Evolutionary conservation across 2,113 vertebrate genomes (phyloP).

Genomic region (Xiphorhynchus elegans): DNA sequence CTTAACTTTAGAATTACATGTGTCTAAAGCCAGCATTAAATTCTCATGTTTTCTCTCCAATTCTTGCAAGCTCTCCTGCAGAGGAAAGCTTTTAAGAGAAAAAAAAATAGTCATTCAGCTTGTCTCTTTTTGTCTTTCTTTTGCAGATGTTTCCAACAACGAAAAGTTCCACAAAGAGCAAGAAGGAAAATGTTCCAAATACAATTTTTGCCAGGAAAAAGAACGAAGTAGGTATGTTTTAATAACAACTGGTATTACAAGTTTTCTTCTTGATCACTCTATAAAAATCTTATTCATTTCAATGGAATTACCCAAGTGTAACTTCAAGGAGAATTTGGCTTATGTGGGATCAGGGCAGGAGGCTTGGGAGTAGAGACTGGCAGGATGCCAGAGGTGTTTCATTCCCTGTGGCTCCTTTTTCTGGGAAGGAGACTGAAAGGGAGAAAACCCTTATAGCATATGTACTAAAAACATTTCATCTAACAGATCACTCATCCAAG

Average conservation of each 20-base stretch:
- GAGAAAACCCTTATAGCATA: background rate
- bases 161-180: constrained; percentile 1
- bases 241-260: background rate
- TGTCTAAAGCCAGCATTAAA: background rate
- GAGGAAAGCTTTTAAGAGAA: background rate
- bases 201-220: background rate
- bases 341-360: background rate
- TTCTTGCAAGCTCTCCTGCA: background rate
- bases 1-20: background rate
- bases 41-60: background rate
- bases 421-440: background rate
- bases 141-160: constrained; percentile 16
- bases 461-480: background rate
- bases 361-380: background rate
- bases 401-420: background rate
- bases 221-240: background rate
- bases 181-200: background rate
- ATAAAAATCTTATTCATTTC: constrained; percentile 3
- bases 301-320: background rate
- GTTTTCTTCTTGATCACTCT: background rate
- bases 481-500: background rate
- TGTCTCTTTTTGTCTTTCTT: constrained; percentile 21
- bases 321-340: background rate
- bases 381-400: background rate
- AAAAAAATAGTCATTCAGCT: background rate